These are phyloP conservation scores for Dromococcyx pavoninus DNA, from an alignment of 2,797 vertebrate species.

Conservation along the genomic window DNA sequence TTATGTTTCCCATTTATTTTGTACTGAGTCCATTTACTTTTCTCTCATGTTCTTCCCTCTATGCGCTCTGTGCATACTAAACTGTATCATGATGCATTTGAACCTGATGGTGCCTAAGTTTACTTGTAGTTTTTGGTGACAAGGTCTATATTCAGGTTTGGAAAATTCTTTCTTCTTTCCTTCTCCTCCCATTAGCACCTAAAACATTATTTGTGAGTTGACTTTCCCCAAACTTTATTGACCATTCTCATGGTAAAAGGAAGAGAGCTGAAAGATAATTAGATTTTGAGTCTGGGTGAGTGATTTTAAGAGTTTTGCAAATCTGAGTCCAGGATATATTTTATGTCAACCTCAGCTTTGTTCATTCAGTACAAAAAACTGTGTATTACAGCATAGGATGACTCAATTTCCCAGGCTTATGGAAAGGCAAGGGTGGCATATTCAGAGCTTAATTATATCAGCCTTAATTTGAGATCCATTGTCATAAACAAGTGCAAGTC, in stretches of 20 bases:
- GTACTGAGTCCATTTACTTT: slow-evolving; percentile 17
- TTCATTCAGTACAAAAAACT: slow-evolving; percentile 12
- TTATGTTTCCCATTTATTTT: slow-evolving; percentile 50
- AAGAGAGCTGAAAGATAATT: slow-evolving; percentile 46
- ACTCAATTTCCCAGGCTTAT: neutral
- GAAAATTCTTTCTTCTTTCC: neutral
- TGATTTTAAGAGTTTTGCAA: slow-evolving; percentile 55
- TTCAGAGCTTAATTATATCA: neutral
- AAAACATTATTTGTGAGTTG: slow-evolving; percentile 3
- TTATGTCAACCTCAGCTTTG: slow-evolving; percentile 37
- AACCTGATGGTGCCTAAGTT: neutral
- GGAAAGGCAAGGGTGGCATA: neutral
- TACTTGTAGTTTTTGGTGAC: neutral
- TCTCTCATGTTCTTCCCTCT: neutral
- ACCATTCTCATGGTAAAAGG: slow-evolving; percentile 16
- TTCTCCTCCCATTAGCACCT: neutral
- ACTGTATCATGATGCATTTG: neutral
- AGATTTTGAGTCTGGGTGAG: slow-evolving; percentile 23
- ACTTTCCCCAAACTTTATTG: neutral
- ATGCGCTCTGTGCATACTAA: slow-evolving; percentile 15
- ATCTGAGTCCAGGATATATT: slow-evolving; percentile 25
- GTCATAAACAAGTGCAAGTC: neutral
- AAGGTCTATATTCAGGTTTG: neutral
- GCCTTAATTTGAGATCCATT: neutral
- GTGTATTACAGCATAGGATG: neutral